phyloP scores from a whole-genome alignment of 2,113 vertebrate genomes.

The Cyprinodon tularosa region DNA sequence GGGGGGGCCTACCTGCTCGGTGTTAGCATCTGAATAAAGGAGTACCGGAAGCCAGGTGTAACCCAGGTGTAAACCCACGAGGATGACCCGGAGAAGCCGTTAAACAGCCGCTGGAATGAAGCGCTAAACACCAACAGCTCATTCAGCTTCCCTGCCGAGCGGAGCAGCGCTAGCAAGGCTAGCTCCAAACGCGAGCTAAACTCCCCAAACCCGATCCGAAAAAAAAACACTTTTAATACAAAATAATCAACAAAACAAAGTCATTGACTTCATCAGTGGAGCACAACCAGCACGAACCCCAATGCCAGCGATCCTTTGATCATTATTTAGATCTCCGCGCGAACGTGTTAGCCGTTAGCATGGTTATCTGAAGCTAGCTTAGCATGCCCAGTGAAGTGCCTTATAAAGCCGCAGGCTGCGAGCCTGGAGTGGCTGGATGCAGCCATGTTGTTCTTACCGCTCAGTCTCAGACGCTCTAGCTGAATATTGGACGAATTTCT shows the following conservation, averaged over 20 bases:
- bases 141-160: too few species aligned
- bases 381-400: constrained; percentile 16
- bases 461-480: neutral
- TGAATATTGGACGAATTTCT: neutral
- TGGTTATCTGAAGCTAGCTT: constrained; percentile 22
- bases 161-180: neutral
- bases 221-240: neutral
- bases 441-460: constrained; percentile 5
- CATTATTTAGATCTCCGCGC: neutral
- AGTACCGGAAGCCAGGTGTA: too few species aligned
- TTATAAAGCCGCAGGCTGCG: neutral
- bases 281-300: neutral
- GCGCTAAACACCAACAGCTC: too few species aligned
- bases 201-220: neutral
- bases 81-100: too few species aligned
- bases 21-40: too few species aligned
- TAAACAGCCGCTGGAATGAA: too few species aligned
- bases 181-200: neutral
- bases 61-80: too few species aligned
- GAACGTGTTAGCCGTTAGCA: constrained; percentile 23
- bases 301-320: neutral
- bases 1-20: too few species aligned
- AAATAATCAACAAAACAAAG: neutral
- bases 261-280: neutral
- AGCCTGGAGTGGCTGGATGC: neutral